A percentile compares a stretch with the other conserved stretches of the same genome.
These are phyloP conservation scores for Parnassius glacialis DNA, from an alignment of 2,888 invertebrate species.

Conservation along the genomic window DNA sequence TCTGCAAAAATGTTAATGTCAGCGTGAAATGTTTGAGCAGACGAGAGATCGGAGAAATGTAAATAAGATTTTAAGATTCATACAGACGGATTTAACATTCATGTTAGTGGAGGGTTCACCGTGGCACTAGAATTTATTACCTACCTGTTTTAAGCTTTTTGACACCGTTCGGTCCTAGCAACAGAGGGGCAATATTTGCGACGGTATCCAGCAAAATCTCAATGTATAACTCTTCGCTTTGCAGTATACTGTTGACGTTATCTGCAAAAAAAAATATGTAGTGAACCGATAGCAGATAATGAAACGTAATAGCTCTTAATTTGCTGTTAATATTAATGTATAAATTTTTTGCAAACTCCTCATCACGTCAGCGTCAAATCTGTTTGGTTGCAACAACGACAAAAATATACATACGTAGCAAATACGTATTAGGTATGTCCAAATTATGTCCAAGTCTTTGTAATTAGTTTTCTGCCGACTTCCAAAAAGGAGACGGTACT, in stretches of 20 bases:
- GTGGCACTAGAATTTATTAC: slow-evolving; percentile 36
- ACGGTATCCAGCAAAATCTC: slow-evolving; percentile 82
- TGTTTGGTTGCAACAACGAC: too few species aligned
- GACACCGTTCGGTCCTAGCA: slow-evolving; percentile 83
- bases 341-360: too few species aligned
- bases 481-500: too few species aligned
- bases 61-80: slow-evolving; percentile 17
- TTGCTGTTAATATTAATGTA: too few species aligned
- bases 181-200: slow-evolving; percentile 78
- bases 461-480: too few species aligned
- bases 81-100: slow-evolving; percentile 13
- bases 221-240: slow-evolving; percentile 85
- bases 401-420: too few species aligned
- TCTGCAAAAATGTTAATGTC: slow-evolving; percentile 17
- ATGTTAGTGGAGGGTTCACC: not conserved
- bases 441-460: too few species aligned
- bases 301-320: too few species aligned
- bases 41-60: slow-evolving; percentile 1
- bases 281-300: not conserved
- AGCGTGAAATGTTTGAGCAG: slow-evolving; percentile 15
- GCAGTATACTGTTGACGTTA: slow-evolving; percentile 83
- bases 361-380: too few species aligned
- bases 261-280: slow-evolving; percentile 52
- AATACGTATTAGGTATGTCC: too few species aligned
- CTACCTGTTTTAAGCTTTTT: slow-evolving; percentile 80